Evolutionary conservation across 2,113 vertebrate species (phyloP).

Genomic region (Candoia aspera): DNA sequence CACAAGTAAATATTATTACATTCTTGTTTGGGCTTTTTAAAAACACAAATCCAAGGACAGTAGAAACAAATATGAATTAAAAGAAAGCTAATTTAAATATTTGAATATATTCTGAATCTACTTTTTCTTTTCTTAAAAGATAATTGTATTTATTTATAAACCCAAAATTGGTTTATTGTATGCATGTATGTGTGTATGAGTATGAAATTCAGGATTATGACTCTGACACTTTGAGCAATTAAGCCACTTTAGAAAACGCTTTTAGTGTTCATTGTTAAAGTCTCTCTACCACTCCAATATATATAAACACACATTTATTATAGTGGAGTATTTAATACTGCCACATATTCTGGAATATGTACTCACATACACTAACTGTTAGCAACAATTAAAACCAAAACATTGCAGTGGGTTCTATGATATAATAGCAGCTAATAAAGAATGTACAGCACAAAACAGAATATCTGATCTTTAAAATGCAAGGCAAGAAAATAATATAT

Average conservation of each 20-base stretch:
- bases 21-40: not conserved
- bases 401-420: not conserved
- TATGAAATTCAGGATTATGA: not conserved
- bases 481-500: not conserved
- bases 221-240: not conserved
- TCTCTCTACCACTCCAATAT: not conserved
- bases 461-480: not conserved
- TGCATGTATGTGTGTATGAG: not conserved
- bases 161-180: not conserved
- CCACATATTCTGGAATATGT: not conserved
- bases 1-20: conserved; percentile 20
- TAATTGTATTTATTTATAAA: not conserved
- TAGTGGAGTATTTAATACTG: not conserved
- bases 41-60: not conserved
- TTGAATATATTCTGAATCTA: not conserved
- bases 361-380: not conserved
- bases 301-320: not conserved
- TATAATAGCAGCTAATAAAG: not conserved
- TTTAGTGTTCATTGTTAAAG: not conserved
- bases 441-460: not conserved
- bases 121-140: not conserved
- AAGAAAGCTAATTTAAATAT: not conserved
- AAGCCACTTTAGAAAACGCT: not conserved
- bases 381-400: not conserved
- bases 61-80: conserved; percentile 6